phyloP scores from a whole-genome alignment of 2,888 invertebrate genomes.

The Hedya salicella region DNA sequence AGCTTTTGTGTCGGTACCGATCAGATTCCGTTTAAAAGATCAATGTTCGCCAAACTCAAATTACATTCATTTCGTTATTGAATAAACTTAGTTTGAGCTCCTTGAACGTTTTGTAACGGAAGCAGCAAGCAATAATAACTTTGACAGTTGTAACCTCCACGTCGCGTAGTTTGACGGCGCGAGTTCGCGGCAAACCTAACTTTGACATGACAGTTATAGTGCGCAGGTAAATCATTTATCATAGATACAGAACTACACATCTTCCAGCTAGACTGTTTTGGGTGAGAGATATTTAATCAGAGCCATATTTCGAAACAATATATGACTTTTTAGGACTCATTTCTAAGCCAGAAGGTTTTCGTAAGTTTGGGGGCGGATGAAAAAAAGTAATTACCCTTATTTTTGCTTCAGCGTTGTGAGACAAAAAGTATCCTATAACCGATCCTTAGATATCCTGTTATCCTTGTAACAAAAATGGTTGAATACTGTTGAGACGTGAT shows the following conservation, averaged over 20 bases:
- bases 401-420: too few species aligned
- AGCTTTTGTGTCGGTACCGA: constrained; percentile 51
- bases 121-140: constrained; percentile 70
- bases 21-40: constrained; percentile 56
- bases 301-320: too few species aligned
- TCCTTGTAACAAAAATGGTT: too few species aligned
- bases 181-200: constrained; percentile 62
- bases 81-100: constrained; percentile 56
- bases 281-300: too few species aligned
- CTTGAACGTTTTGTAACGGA: constrained; percentile 57
- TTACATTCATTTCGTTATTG: constrained; percentile 65
- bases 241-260: constrained; percentile 47
- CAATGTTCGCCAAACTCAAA: constrained; percentile 60
- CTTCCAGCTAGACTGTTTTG: not conserved
- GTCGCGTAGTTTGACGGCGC: constrained; percentile 60
- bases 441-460: too few species aligned
- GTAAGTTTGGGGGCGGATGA: too few species aligned
- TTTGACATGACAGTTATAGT: constrained; percentile 75
- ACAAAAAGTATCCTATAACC: too few species aligned
- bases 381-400: too few species aligned
- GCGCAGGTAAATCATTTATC: constrained; percentile 61
- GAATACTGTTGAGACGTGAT: too few species aligned
- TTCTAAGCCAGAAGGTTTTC: too few species aligned
- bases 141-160: constrained; percentile 72
- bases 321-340: too few species aligned